phyloP scores from a whole-genome alignment of 2,797 vertebrate species.

The Benthosema pterotum region DNA sequence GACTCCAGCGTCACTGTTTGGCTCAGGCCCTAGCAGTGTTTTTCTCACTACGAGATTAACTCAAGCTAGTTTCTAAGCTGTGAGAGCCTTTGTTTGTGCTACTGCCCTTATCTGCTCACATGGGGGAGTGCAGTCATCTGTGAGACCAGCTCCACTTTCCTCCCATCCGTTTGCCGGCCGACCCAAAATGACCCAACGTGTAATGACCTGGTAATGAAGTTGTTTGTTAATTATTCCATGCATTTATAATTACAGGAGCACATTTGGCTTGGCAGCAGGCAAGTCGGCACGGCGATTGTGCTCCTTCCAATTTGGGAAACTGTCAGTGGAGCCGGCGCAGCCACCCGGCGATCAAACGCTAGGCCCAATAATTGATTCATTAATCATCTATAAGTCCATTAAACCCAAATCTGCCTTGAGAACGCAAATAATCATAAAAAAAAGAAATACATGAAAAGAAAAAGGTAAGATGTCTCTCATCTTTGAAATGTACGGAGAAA shows the following conservation, averaged over 20 bases:
- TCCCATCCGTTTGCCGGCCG: constrained; percentile 16
- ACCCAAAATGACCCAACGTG: constrained; percentile 48
- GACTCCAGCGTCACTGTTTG: constrained; percentile 48
- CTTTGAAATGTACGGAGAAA: not conserved
- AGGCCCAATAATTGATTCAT: constrained; percentile 63
- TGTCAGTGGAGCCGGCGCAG: constrained; percentile 43
- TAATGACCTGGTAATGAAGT: constrained; percentile 27
- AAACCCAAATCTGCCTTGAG: constrained; percentile 48
- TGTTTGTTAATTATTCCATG: constrained; percentile 68
- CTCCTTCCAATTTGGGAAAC: constrained; percentile 57
- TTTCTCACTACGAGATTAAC: constrained; percentile 53
- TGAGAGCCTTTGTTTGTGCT: constrained; percentile 17
- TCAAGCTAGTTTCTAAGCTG: constrained; percentile 29
- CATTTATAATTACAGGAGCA: constrained; percentile 63
- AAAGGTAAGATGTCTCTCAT: not conserved
- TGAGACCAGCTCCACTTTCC: constrained; percentile 19
- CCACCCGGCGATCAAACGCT: constrained; percentile 38
- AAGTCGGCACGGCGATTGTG: constrained; percentile 36
- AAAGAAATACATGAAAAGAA: not conserved
- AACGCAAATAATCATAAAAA: constrained; percentile 22
- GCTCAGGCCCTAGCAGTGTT: constrained; percentile 61
- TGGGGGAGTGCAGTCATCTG: constrained; percentile 42
- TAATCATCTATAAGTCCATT: constrained; percentile 67
- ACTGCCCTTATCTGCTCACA: constrained; percentile 26
- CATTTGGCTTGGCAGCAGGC: constrained; percentile 37